A percentile compares a stretch with the other conserved stretches of the same genome.
phyloP scores from a whole-genome alignment of 2,888 invertebrate species.

The Amaurobius ferox region DNA sequence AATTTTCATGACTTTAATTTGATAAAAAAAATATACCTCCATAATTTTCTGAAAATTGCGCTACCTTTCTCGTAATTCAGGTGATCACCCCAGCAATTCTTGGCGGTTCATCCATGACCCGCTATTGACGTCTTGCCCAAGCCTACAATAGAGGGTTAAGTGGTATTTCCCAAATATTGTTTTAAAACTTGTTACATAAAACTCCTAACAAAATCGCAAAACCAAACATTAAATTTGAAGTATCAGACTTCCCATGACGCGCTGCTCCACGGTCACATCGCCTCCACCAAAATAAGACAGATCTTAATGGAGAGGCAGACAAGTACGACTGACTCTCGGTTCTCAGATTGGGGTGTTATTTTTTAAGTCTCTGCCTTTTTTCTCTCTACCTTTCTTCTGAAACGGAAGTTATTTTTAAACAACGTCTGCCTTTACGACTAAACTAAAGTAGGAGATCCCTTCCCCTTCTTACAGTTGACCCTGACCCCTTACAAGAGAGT shows the following conservation, averaged over 20 bases:
- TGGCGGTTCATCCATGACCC: no score
- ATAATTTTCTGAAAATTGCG: no score
- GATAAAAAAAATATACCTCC: no score
- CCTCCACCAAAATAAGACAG: conserved; percentile 23
- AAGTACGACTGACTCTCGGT: not conserved
- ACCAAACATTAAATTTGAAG: no score
- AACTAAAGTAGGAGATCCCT: conserved; percentile 13
- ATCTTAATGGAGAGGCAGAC: conserved; percentile 9
- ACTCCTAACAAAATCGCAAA: no score
- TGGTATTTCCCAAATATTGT: no score
- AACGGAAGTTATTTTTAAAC: conserved; percentile 29
- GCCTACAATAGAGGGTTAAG: no score
- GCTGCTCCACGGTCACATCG: not conserved
- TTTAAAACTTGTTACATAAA: no score
- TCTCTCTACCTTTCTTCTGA: conserved; percentile 20
- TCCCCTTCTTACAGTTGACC: conserved; percentile 7
- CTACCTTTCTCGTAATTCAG: no score
- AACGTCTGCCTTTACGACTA: conserved; percentile 11
- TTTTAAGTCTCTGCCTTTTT: conserved; percentile 5
- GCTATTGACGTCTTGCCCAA: no score
- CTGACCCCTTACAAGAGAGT: conserved; percentile 17
- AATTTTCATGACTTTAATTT: no score
- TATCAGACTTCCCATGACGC: not conserved
- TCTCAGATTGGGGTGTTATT: conserved; percentile 18
- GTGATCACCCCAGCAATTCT: no score